Evolutionary conservation across 2,888 invertebrate genomes (phyloP), one percentile per base, ranked within the genome.

Genomic region (Plebejus argus): DNA sequence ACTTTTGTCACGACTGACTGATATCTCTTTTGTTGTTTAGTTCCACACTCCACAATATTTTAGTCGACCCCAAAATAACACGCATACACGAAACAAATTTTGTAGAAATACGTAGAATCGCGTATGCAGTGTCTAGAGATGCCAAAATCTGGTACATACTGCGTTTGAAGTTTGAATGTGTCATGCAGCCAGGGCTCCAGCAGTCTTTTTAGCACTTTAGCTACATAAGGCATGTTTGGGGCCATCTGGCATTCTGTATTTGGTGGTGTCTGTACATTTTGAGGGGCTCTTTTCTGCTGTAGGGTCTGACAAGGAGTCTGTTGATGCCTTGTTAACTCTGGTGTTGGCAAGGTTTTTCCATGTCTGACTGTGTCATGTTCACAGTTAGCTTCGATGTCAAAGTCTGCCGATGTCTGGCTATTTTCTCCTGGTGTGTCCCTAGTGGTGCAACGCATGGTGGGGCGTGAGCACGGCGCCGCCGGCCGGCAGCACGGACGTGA

Each of bases 381-480:
- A 45, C 45, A 45, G 45, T 45, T 45, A 45, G 10, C 3, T 45
- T 12, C 18, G 5, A 18, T 53, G 53, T 18, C 53, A 53, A 53
- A 1, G 66, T 77, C 15, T 74, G 61, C 28, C 39, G 7, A 12
- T 20, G 53, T 53, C 49, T 10, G 53, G 23, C 23, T 3, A 15
- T 56, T 3, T 61, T 53, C 15, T 53, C 5, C 53, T 1, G 53
- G 5, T 53, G 5, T 53, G 18, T 53, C 18, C 53, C 72, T 79
- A 91, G 80, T 93, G 92, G 76, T 93, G 93, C 12, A 92, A 61
- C 0, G 88, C 77, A 79, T 92, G 92, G 79, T 93, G 93, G 0
- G 93, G 93, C 0, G 93, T 93, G 5, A 94, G 87, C 7, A 93
- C 93, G 0, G 93, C 93, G 0, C 92, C 93, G 0, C 91, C 91